phyloP scores from a whole-genome alignment of 2,888 invertebrate species.

The Dynastes hyllus region DNA sequence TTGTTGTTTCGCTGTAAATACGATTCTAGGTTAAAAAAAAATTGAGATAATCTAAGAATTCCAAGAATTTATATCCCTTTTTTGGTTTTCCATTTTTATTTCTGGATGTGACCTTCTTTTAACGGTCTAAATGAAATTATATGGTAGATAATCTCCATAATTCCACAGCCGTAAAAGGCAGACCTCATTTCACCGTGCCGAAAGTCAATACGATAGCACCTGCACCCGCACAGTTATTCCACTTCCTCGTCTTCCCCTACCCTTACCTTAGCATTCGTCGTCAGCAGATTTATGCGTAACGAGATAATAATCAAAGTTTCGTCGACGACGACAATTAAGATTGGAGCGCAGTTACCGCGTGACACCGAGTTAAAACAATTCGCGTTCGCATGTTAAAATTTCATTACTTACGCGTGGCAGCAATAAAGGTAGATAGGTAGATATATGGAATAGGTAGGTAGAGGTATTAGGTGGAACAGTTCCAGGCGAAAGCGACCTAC shows the following conservation, averaged over 20 bases:
- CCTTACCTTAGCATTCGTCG: neutral
- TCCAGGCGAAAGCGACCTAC: conserved; percentile 15
- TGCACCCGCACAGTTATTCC: neutral
- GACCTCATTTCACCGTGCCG: no score
- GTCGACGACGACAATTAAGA: conserved; percentile 45
- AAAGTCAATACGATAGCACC: neutral
- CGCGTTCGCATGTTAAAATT: conserved; percentile 45
- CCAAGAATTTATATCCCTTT: no score
- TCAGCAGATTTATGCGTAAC: conserved; percentile 46
- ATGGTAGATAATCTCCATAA: no score
- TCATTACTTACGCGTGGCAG: conserved; percentile 44
- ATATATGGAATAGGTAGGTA: neutral
- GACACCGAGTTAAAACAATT: conserved; percentile 48
- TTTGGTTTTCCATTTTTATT: no score
- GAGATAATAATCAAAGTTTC: conserved; percentile 47
- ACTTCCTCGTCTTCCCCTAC: neutral
- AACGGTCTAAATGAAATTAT: no score
- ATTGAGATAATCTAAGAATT: no score
- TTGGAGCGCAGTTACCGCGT: conserved; percentile 40
- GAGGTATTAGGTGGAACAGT: neutral
- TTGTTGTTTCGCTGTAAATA: no score
- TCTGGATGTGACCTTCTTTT: no score
- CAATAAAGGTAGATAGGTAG: conserved; percentile 30
- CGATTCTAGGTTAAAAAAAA: no score
- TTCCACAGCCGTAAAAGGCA: no score